These are phyloP conservation scores for Cantharis rustica DNA, from an alignment of 2,888 invertebrate species.

Conservation along the genomic window DNA sequence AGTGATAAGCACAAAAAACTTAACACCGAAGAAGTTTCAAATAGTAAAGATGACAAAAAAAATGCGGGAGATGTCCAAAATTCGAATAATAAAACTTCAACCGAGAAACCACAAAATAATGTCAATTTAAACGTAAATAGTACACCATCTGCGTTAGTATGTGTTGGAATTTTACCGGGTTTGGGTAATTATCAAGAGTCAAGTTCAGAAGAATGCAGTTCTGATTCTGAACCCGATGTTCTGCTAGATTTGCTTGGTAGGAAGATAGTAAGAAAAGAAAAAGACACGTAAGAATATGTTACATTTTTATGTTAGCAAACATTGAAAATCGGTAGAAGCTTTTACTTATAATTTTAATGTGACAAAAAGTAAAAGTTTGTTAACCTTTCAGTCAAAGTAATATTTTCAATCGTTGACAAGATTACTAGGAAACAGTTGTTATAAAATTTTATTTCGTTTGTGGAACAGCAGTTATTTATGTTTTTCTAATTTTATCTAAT, in stretches of 20 bases:
- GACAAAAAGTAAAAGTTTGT: background rate
- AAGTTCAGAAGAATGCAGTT: slow-evolving; percentile 68
- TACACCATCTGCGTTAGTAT: slow-evolving; percentile 59
- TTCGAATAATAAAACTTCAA: slow-evolving; percentile 1
- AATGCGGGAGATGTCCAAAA: slow-evolving; percentile 13
- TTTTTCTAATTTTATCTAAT: too few relatives aligned
- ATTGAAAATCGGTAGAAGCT: background rate
- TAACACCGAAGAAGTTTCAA: slow-evolving; percentile 24
- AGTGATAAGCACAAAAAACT: slow-evolving; percentile 17
- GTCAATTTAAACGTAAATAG: slow-evolving; percentile 26
- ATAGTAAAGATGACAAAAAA: slow-evolving; percentile 21
- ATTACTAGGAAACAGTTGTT: background rate
- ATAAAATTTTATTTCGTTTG: too few relatives aligned
- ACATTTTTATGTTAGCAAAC: background rate
- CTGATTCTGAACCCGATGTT: slow-evolving; percentile 70
- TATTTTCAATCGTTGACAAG: background rate
- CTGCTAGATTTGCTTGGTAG: slow-evolving; percentile 52
- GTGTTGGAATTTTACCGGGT: slow-evolving; percentile 83
- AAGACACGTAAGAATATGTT: slow-evolving; percentile 27
- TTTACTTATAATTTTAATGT: background rate
- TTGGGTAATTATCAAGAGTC: slow-evolving; percentile 79
- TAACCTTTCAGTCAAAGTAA: background rate
- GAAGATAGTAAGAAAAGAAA: slow-evolving; percentile 37
- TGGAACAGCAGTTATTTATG: too few relatives aligned
- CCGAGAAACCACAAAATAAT: background rate